A percentile compares a stretch with the other conserved stretches of the same genome.
Conservation (phyloP, 2,888 invertebrate genomes). For the Vanessa cardui region DNA sequence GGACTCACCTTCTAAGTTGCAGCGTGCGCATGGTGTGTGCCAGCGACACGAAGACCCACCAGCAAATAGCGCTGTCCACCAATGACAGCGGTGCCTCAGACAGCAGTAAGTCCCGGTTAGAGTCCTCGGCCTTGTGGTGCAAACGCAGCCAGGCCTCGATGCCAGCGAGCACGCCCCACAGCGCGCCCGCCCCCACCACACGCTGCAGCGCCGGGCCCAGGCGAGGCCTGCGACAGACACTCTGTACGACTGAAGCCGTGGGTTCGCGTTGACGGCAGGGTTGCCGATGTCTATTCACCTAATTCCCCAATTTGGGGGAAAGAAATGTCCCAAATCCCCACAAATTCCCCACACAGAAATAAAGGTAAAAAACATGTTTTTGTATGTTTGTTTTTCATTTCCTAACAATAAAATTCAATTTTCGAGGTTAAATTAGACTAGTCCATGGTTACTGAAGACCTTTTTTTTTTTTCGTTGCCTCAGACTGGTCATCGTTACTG, state of each 20-base stretch:
- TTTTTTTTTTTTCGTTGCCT: too few species aligned
- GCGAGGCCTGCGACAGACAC: slow-evolving; percentile 13
- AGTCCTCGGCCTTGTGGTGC: slow-evolving; percentile 63
- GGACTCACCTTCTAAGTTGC: slow-evolving; percentile 86
- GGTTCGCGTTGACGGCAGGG: too few species aligned
- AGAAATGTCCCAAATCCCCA: too few species aligned
- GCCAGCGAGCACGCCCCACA: slow-evolving; percentile 93
- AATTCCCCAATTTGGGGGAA: too few species aligned
- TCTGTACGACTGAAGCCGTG: not conserved
- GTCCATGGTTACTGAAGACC: too few species aligned
- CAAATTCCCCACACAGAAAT: too few species aligned
- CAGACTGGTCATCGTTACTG: too few species aligned
- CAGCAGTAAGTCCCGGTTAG: slow-evolving; percentile 81
- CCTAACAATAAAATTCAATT: too few species aligned
- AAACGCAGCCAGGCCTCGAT: slow-evolving; percentile 93
- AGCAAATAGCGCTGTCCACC: slow-evolving; percentile 93
- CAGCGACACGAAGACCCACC: slow-evolving; percentile 96
- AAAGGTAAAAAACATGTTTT: too few species aligned
- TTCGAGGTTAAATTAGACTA: too few species aligned
- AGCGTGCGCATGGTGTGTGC: slow-evolving; percentile 95
- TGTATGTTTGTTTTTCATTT: too few species aligned
- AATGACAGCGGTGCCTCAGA: slow-evolving; percentile 94
- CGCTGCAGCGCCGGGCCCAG: slow-evolving; percentile 92
- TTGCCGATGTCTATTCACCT: too few species aligned
- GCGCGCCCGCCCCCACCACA: slow-evolving; percentile 91